Percentiles rank a stretch among this genome's conserved stretches.
Evolutionary conservation across 2,797 vertebrate genomes (phyloP).

Genomic region (Muraenolepis orangiensis): DNA sequence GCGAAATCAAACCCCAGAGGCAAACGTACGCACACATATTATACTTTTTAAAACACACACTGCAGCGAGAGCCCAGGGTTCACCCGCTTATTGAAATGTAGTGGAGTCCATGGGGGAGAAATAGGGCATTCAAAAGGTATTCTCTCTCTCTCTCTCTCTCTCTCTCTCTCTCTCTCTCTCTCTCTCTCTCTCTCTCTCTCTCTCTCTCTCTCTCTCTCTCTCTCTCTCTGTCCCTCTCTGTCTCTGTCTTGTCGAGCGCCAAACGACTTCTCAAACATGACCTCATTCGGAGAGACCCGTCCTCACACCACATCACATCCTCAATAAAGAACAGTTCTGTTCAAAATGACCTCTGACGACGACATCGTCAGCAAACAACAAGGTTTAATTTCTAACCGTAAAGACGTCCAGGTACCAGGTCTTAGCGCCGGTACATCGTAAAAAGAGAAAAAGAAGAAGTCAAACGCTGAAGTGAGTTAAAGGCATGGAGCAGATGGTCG

Average conservation of each 20-base stretch:
- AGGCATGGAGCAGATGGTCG: constrained; percentile 20
- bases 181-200: too few species aligned
- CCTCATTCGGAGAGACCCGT: too few species aligned
- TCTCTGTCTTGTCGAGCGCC: too few species aligned
- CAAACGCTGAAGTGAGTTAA: constrained; percentile 11
- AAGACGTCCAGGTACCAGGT: constrained; percentile 48
- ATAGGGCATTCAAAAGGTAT: neutral
- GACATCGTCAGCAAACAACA: constrained; percentile 14
- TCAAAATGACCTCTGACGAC: constrained; percentile 26
- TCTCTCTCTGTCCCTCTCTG: too few species aligned
- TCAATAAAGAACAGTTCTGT: too few species aligned
- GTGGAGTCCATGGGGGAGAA: too few species aligned
- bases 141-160: too few species aligned
- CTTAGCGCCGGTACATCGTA: constrained; percentile 25
- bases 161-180: too few species aligned
- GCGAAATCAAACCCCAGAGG: neutral
- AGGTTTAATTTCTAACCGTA: constrained; percentile 36
- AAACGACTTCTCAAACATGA: too few species aligned
- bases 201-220: too few species aligned
- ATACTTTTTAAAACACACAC: neutral
- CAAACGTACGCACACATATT: neutral
- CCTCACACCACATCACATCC: too few species aligned
- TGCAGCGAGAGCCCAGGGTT: neutral
- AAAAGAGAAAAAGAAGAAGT: constrained; percentile 37
- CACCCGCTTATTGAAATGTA: neutral